Conservation (phyloP, 2,797 vertebrate species). For the Telmatherina bonti region DNA sequence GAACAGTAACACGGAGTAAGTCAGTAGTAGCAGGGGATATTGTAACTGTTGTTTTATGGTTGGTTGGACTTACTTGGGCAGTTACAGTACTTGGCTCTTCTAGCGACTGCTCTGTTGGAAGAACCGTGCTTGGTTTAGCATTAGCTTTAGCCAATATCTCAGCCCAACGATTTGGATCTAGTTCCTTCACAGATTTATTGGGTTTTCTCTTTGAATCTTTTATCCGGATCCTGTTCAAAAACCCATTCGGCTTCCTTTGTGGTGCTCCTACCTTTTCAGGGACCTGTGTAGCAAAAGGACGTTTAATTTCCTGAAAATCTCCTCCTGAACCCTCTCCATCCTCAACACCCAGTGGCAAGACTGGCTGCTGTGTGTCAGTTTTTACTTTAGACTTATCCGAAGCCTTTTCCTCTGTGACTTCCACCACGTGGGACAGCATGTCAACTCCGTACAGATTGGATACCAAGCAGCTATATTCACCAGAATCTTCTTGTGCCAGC, state of each 20-base stretch:
- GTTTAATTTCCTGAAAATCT: conserved; percentile 78
- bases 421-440: conserved; percentile 83
- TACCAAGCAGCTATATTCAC: conserved; percentile 84
- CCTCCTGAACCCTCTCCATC: conserved; percentile 77
- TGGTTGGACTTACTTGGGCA: conserved; percentile 23
- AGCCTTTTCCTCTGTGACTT: conserved; percentile 66
- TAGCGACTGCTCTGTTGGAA: conserved; percentile 49
- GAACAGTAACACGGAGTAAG: conserved; percentile 4
- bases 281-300: conserved; percentile 65
- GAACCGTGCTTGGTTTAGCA: conserved; percentile 58
- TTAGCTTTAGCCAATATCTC: conserved; percentile 80
- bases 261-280: conserved; percentile 63
- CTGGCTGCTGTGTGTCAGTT: conserved; percentile 24
- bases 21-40: background rate
- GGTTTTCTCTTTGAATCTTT: conserved; percentile 79
- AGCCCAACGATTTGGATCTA: conserved; percentile 81
- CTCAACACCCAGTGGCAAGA: conserved; percentile 40
- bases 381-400: conserved; percentile 51
- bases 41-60: conserved; percentile 22
- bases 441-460: conserved; percentile 84
- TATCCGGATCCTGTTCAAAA: conserved; percentile 64
- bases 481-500: conserved; percentile 74
- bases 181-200: conserved; percentile 80
- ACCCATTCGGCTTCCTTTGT: conserved; percentile 52
- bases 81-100: conserved; percentile 51